Conservation (phyloP, 53 echinoderm and acorn worm genomes). For the Hippasteria phrygiana region DNA sequence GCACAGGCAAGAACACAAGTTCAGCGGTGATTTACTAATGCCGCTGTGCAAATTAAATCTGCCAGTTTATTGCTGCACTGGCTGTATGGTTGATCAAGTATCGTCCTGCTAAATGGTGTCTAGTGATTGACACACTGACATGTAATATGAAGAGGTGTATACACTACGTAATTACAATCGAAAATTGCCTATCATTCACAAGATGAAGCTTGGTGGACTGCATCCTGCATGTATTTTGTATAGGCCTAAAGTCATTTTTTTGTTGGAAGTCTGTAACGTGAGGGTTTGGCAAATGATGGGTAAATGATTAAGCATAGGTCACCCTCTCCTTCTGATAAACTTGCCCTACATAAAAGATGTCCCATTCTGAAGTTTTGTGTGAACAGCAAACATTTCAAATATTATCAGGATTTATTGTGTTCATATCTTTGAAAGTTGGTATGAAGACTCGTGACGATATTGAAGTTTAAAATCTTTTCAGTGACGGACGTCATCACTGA, state of each 20-base stretch:
- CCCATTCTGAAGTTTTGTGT: not conserved
- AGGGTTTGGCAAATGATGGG: slow-evolving; percentile 1
- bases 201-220: not conserved
- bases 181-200: not conserved
- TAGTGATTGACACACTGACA: slow-evolving; percentile 16
- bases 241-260: not conserved
- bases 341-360: not conserved
- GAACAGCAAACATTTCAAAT: not conserved
- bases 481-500: too few relatives aligned
- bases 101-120: not conserved
- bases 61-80: not conserved
- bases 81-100: not conserved
- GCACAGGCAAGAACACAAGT: not conserved
- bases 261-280: not conserved
- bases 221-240: not conserved
- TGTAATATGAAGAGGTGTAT: not conserved
- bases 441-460: not conserved
- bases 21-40: not conserved
- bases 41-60: slow-evolving; percentile 4
- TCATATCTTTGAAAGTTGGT: not conserved
- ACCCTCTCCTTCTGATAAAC: not conserved
- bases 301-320: slow-evolving; percentile 11
- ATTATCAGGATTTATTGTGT: not conserved
- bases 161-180: not conserved
- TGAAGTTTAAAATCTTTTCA: not conserved